A percentile compares a stretch with the other conserved stretches of the same genome.
Conservation (phyloP, 2,797 vertebrate species). For the Clarias platycephalus region DNA sequence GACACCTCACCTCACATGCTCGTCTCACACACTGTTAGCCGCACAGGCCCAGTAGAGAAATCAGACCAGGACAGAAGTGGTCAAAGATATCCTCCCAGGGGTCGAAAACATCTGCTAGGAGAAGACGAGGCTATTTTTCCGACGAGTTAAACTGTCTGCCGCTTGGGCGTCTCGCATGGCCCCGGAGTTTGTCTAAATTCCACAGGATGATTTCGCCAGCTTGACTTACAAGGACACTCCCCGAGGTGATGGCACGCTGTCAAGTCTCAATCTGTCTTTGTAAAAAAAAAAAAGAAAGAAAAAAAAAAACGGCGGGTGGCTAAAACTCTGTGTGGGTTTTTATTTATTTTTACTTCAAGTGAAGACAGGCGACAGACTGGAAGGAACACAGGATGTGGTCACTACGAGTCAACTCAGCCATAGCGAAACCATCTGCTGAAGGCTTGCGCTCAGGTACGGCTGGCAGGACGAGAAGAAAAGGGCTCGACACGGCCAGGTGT, state of each 20-base stretch:
- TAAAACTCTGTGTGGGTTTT: slow-evolving; percentile 27
- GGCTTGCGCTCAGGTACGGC: slow-evolving; percentile 1
- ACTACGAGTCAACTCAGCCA: slow-evolving; percentile 61
- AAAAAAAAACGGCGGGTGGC: slow-evolving; percentile 52
- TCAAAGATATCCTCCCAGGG: slow-evolving; percentile 20
- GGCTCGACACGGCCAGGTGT: slow-evolving; percentile 32
- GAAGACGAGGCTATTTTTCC: background rate
- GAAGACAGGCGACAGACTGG: slow-evolving; percentile 28
- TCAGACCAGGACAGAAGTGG: slow-evolving; percentile 9
- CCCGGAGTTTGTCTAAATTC: slow-evolving; percentile 9
- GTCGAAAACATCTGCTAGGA: slow-evolving; percentile 24
- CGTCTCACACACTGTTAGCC: background rate
- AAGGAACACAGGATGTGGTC: slow-evolving; percentile 60
- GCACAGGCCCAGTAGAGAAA: background rate
- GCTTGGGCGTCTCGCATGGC: slow-evolving; percentile 22
- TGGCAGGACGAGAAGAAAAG: background rate
- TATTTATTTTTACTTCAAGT: slow-evolving; percentile 5
- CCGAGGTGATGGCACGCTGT: slow-evolving; percentile 60
- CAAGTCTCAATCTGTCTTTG: slow-evolving; percentile 65
- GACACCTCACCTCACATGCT: background rate
- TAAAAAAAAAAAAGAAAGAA: slow-evolving; percentile 27
- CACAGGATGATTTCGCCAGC: slow-evolving; percentile 23
- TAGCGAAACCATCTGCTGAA: slow-evolving; percentile 63
- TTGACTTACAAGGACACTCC: slow-evolving; percentile 48
- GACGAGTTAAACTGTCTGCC: background rate